Evolutionary conservation across 2,113 vertebrate species (phyloP), one percentile per base, ranked within the genome.

Genomic region (Uria aalge): DNA sequence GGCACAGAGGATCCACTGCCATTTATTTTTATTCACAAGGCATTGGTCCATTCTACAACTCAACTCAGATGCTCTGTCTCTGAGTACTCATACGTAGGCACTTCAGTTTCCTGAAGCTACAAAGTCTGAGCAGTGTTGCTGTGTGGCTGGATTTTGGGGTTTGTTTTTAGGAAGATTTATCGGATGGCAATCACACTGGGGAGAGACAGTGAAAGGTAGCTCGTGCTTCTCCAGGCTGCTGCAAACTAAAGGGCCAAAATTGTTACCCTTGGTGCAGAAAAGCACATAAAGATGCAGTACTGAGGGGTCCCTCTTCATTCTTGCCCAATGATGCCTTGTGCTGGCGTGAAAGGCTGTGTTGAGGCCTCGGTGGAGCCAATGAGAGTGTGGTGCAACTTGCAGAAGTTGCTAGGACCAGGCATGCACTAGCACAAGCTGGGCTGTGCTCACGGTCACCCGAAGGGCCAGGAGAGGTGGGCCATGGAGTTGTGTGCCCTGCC

Each of bases 101-200:
- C 48, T 82, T 36, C 23, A 23, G 18, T 50, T 84, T 77, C 63
- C 63, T 72, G 63, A 50, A 7, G 15, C 2, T 16, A 8, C 1
- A 2, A 10, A 50, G 18, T 38, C 55, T 0, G 0, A 52, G 56
- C 7, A 12, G 7, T 19, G 29, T 36, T 78, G 8, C 38, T 47
- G 8, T 45, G 43, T 24, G 13, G 20, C 9, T 3, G 8, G 0
- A 3, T 48, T 57, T 52, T 27, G 2, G 2, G 11, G 3, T 12
- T 66, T 48, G 21, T 34, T 43, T 41, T 52, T 34, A 17, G 8
- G 40, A 53, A 57, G 30, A 17, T 47, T 38, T 62, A 11, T 47
- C 50, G 45, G 38, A 32, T 29, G 14, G 5, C 19, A 64, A 2
- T 23, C 63, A 41, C 23, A 34, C 7, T 12, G 5, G 34, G 13